A percentile compares a stretch with the other conserved stretches of the same genome.
phyloP scores from a whole-genome alignment of 35 echinoderm and acorn worm species.

The Heliocidaris erythrogramma region DNA sequence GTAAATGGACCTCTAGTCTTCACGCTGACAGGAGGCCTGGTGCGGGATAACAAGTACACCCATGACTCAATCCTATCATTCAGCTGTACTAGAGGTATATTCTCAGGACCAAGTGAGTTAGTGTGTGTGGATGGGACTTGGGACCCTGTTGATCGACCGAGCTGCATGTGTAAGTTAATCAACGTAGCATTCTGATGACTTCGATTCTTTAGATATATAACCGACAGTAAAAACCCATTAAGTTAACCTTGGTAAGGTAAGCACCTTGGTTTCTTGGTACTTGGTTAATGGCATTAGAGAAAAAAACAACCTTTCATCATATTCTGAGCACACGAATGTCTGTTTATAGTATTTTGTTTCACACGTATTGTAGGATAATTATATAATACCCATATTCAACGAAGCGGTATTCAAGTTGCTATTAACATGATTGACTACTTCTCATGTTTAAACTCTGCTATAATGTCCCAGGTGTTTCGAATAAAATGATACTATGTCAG shows the following conservation, averaged over 20 bases:
- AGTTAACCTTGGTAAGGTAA: neutral
- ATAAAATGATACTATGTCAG: too few relatives aligned
- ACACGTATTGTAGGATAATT: neutral
- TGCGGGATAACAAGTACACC: neutral
- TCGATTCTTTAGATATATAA: neutral
- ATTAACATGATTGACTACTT: too few relatives aligned
- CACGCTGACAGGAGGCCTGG: neutral
- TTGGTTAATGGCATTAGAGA: too few relatives aligned
- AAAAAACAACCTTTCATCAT: neutral
- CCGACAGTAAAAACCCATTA: neutral
- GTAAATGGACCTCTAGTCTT: neutral
- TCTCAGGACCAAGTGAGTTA: neutral
- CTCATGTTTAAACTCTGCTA: too few relatives aligned
- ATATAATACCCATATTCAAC: neutral
- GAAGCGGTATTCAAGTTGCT: neutral
- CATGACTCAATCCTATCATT: slow-evolving; percentile 20
- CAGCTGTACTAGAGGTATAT: neutral
- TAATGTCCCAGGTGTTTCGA: too few relatives aligned
- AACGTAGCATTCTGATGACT: neutral
- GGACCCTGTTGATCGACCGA: neutral
- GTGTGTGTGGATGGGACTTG: slow-evolving; percentile 23
- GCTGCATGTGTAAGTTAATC: neutral
- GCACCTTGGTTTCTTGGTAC: too few relatives aligned
- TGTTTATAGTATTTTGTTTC: neutral
- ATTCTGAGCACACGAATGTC: neutral